Conservation (phyloP, 2,797 vertebrate species). For the Morus bassanus region DNA sequence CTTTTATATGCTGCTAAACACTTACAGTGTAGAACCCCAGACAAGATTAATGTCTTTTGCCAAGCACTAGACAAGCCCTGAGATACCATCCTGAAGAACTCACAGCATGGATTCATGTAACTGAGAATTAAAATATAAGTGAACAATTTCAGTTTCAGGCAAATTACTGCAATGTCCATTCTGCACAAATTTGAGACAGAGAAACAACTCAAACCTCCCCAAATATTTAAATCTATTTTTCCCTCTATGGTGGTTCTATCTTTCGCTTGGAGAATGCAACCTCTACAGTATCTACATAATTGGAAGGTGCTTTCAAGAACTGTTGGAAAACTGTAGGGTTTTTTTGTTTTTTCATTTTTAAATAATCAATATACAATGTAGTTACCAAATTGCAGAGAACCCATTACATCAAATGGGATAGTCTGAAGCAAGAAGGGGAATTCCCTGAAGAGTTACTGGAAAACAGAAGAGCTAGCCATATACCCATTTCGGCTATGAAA, state of each 20-base stretch:
- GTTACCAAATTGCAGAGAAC: not conserved
- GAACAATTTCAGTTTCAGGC: not conserved
- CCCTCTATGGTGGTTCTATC: not conserved
- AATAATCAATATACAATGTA: not conserved
- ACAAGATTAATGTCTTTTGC: not conserved
- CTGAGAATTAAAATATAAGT: not conserved
- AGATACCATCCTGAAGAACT: not conserved
- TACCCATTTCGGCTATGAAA: not conserved
- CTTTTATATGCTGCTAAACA: not conserved
- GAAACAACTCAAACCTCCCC: not conserved
- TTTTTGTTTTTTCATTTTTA: too few species aligned
- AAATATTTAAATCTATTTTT: not conserved
- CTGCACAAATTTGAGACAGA: not conserved
- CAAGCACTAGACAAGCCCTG: not conserved
- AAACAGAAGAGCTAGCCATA: conserved; percentile 24
- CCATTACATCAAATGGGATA: conserved; percentile 61
- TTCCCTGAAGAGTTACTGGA: conserved; percentile 24
- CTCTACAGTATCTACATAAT: not conserved
- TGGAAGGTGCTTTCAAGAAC: not conserved
- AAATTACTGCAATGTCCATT: not conserved
- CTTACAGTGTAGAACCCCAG: not conserved
- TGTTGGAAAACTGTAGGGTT: not conserved
- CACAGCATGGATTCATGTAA: not conserved
- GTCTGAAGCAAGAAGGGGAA: conserved; percentile 41
- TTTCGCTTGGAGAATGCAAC: not conserved